Conservation (phyloP, 2,888 invertebrate genomes). For the Xanthorhoe spadicearia region DNA sequence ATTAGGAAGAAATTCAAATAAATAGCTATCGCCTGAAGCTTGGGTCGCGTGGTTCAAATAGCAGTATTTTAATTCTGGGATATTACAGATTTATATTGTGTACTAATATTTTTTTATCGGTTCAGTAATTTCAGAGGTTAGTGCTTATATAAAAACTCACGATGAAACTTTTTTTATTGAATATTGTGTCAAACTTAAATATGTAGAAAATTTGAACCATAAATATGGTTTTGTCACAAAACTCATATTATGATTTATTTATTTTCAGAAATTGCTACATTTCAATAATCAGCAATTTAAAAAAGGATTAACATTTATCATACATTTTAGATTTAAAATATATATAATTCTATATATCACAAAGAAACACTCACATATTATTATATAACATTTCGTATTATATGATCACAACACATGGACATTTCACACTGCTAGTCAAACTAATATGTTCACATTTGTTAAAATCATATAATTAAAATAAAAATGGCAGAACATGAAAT, state of each 20-base stretch:
- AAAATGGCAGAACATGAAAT: conserved; percentile 26
- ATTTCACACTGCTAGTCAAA: conserved; percentile 39
- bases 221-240: no score
- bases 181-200: no score
- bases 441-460: conserved; percentile 39
- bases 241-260: no score
- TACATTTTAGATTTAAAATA: conserved; percentile 40
- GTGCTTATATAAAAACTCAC: background rate
- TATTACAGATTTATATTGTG: background rate
- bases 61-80: background rate
- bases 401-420: conserved; percentile 40
- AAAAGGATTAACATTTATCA: conserved; percentile 29
- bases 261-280: no score
- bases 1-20: conserved; percentile 10
- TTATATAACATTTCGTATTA: conserved; percentile 25
- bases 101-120: background rate
- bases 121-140: background rate
- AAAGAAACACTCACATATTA: conserved; percentile 34
- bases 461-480: conserved; percentile 26
- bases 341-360: conserved; percentile 30
- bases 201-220: no score
- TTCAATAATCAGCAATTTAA: background rate
- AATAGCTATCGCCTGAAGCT: background rate
- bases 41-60: background rate
- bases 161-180: background rate